phyloP scores from a whole-genome alignment of 2,797 vertebrate genomes.

The Microhierax caerulescens region DNA sequence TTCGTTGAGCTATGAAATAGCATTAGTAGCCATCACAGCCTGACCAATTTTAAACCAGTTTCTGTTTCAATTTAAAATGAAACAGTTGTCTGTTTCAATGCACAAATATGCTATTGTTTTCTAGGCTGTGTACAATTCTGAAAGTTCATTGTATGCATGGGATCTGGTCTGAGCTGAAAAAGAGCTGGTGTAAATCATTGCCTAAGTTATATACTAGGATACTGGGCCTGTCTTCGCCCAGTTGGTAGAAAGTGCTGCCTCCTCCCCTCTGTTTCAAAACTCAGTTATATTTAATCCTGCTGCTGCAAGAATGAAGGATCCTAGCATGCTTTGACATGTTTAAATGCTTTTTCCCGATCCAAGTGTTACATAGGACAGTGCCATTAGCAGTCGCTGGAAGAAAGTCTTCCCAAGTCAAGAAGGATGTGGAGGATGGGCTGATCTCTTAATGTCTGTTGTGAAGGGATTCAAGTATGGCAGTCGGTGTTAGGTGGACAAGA shows the following conservation, averaged over 20 bases:
- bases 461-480: neutral
- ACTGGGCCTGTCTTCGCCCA: neutral
- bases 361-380: neutral
- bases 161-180: neutral
- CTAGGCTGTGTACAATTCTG: neutral
- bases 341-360: neutral
- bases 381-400: neutral
- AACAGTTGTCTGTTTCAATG: neutral
- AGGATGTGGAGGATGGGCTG: neutral
- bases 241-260: neutral
- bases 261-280: neutral
- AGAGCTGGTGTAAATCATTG: neutral
- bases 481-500: neutral
- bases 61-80: slow-evolving; percentile 37
- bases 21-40: neutral
- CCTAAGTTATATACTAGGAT: neutral
- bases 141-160: neutral
- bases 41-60: neutral
- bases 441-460: neutral
- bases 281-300: neutral
- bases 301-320: neutral
- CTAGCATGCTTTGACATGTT: neutral
- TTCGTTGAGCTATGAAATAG: slow-evolving; percentile 21
- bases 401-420: neutral
- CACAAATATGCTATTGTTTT: neutral